phyloP scores from a whole-genome alignment of 2,888 invertebrate species.

The Habroteleia sp. region DNA sequence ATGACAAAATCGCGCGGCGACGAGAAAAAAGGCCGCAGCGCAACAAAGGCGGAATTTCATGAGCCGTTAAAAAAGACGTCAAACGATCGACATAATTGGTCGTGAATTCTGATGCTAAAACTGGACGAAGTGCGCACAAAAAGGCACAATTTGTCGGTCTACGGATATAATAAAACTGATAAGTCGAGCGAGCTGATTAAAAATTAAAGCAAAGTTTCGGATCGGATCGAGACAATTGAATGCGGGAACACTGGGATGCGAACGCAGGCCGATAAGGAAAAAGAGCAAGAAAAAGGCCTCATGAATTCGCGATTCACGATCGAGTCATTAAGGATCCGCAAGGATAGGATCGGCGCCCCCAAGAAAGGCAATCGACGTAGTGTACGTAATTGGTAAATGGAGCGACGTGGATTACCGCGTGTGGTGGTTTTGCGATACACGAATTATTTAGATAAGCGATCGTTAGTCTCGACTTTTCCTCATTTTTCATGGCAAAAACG shows the following conservation, averaged over 20 bases:
- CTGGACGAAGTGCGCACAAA: constrained; percentile 29
- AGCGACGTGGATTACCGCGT: constrained; percentile 60
- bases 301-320: constrained; percentile 67
- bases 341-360: constrained; percentile 58
- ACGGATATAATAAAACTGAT: constrained; percentile 45
- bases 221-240: constrained; percentile 30
- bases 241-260: constrained; percentile 46
- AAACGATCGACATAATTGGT: constrained; percentile 56
- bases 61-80: constrained; percentile 60
- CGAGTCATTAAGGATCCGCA: constrained; percentile 66
- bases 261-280: constrained; percentile 32
- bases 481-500: constrained; percentile 47
- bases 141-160: constrained; percentile 48
- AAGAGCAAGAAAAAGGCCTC: constrained; percentile 41
- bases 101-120: constrained; percentile 48
- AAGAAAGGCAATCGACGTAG: constrained; percentile 67
- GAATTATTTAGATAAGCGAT: constrained; percentile 62
- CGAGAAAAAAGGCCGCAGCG: constrained; percentile 13
- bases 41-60: constrained; percentile 25
- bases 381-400: constrained; percentile 70
- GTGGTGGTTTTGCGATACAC: constrained; percentile 50
- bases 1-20: constrained; percentile 47
- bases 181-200: constrained; percentile 25
- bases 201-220: constrained; percentile 13
- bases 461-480: constrained; percentile 54